Base-by-base conservation (phyloP, 2,797 vertebrate species). In the Amniataba percoides region DNA sequence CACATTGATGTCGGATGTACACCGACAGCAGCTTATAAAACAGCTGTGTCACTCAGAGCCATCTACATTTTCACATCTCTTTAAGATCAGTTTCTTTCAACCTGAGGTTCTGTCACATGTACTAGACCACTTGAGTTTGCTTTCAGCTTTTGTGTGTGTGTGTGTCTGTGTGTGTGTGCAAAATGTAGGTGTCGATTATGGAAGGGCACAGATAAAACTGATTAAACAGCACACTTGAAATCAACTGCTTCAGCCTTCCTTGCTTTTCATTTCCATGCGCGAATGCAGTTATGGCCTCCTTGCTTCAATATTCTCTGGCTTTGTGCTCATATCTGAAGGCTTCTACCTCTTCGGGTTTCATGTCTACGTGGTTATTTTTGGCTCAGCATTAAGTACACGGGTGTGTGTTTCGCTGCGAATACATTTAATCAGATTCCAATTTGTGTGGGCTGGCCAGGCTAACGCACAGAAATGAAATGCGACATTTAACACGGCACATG, bases 51-150 rank as follows among this genome's bases (percentile, higher is more conserved):
- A 78, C 62, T 78, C 68, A 58, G 1, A 74, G 12, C 27, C 15
- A 43, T 62, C 57, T 21, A 18, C 21, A 48, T 53, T 74, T 79
- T 48, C 36, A 72, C 66, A 75, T 74, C 57, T 25, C n/a, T 52
- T 15, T 43, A 2, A 2, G 51, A 63, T 21, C 13, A 1, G 4
- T 67, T 66, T 73, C 69, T 23, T 11, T 48, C 61, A 57, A 64
- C 19, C 21, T 53, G 9, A 45, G 1, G 42, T 58, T 76, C 39
- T 80, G 15, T 49, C 40, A 42, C 19, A 69, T 60, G 21, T 36
- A 46, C 34, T 21, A 15, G 51, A 62, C 16, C 45, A 40, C 49
- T 15, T 59, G 19, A 36, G n/a, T 51, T 40, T 53, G 13, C 65
- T 40, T 51, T 21, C n/a, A 55, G 34, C 34, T 36, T 18, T 11